These are phyloP conservation scores for Hedya salicella DNA, from an alignment of 2,888 invertebrate species.

Conservation along the genomic window DNA sequence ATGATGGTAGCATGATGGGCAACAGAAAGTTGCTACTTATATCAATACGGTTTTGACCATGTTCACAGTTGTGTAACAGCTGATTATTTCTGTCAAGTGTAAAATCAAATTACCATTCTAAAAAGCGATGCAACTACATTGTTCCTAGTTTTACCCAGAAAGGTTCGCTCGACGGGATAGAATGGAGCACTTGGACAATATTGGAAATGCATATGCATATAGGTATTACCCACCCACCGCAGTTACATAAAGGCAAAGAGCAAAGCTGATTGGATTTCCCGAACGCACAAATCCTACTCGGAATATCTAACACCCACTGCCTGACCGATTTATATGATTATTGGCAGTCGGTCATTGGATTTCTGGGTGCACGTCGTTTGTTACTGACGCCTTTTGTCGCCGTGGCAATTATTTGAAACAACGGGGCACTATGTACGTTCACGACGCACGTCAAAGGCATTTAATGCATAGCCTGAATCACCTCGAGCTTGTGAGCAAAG, in stretches of 20 bases:
- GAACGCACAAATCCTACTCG: slow-evolving; percentile 20
- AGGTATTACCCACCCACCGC: neutral
- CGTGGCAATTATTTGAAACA: slow-evolving; percentile 35
- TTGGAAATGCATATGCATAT: neutral
- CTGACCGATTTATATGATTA: slow-evolving; percentile 28
- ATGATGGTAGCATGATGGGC: too few relatives aligned
- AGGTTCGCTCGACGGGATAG: neutral
- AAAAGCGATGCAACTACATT: too few relatives aligned
- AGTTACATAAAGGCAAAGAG: neutral
- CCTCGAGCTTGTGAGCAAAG: slow-evolving; percentile 75
- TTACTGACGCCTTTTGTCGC: slow-evolving; percentile 27
- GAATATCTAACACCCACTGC: slow-evolving; percentile 11
- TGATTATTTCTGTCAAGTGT: too few relatives aligned
- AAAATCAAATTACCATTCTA: too few relatives aligned
- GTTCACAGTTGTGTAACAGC: too few relatives aligned
- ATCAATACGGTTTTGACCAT: too few relatives aligned
- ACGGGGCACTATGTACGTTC: slow-evolving; percentile 32
- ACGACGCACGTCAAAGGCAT: slow-evolving; percentile 68
- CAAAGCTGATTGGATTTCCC: slow-evolving; percentile 18
- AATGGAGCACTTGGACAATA: neutral
- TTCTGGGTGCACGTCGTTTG: slow-evolving; percentile 4
- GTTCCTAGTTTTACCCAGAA: too few relatives aligned
- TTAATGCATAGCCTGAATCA: slow-evolving; percentile 68
- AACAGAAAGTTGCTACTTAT: too few relatives aligned
- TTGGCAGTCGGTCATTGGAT: slow-evolving; percentile 25